A percentile compares a stretch with the other conserved stretches of the same genome.
Evolutionary conservation across 2,113 vertebrate species (phyloP).

Genomic region (Zootoca vivipara): DNA sequence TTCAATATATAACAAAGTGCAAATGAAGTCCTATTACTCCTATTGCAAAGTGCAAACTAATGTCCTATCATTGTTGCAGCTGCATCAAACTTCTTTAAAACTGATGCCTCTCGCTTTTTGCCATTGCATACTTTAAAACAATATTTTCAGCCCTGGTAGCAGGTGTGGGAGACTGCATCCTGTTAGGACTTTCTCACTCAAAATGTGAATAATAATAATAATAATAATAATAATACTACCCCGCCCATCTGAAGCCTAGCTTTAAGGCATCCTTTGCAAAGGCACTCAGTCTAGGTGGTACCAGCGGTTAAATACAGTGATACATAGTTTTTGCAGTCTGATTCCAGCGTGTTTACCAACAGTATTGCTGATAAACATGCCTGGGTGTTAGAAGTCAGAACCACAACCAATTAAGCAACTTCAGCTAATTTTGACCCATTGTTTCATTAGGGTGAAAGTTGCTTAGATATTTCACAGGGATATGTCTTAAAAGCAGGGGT

Average conservation of each 20-base stretch:
- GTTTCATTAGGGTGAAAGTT: conserved; percentile 16
- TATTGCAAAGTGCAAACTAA: conserved; percentile 2
- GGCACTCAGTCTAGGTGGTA: no score
- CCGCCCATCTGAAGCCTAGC: no score
- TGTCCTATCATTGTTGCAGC: conserved; percentile 44
- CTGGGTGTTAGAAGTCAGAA: background rate
- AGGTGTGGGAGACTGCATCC: background rate
- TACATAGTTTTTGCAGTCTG: no score
- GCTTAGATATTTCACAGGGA: background rate
- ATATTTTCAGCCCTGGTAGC: background rate
- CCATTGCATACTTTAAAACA: background rate
- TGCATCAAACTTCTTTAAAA: conserved; percentile 32
- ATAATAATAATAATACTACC: no score
- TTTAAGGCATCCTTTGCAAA: background rate
- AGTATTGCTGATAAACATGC: background rate
- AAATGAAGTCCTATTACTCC: conserved; percentile 45
- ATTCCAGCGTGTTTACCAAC: background rate
- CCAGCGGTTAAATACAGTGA: background rate
- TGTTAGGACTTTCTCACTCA: background rate
- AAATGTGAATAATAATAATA: no score
- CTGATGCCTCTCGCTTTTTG: conserved; percentile 16
- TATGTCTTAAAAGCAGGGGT: background rate
- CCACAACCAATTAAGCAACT: background rate
- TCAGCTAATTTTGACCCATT: background rate
- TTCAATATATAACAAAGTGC: background rate